Base-by-base conservation (phyloP, 1,140 invertebrate species). In the Drosophila albomicans region DNA sequence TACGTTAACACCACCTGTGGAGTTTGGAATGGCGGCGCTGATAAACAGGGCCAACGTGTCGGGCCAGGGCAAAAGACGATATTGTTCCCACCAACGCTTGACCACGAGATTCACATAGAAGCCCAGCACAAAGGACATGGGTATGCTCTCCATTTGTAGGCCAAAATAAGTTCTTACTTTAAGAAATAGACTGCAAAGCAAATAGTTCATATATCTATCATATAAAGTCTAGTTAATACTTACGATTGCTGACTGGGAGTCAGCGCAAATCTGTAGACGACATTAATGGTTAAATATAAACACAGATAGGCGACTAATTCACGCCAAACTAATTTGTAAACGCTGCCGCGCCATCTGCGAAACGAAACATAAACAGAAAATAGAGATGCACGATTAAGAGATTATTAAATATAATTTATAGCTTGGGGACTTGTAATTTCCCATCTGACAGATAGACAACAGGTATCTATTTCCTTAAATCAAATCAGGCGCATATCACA, bases 261-360 rank as follows among this genome's bases (percentile, higher is more conserved):
- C 78, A 99, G 94, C 28, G 95, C 96, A 92, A 96, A 97, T 93
- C 98, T 95, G 94, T 99, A 99, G 56, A 96, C 93, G 63, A 98
- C 93, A 92, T 98, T 98, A 82, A 99, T 96, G 69, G 95, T 94
- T 92, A 96, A 97, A 94, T 98, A 99, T 66, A 97, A 92, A 70
- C 95, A 93, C 81, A 97, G 94, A 93, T 98, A 99, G 41, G 97
- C 96, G 81, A 98, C 92, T 70, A 99, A 94, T 94, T 99, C 98
- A 77, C 97, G 95, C 96, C 98, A 99, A 52, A 99, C 96, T 88
- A 99, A 93, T 94, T 99, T 99, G 94, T 99, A 99, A n/a, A 99
- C 97, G 91, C 98, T 99, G 77, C 98, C 98, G 92, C 96, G 95
- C 98, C 98, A 99, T 95, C 97, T 98, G 64, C 46, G 52, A 65